A percentile compares a stretch with the other conserved stretches of the same genome.
Evolutionary conservation across 2,113 vertebrate genomes (phyloP).

Genomic region (Bubalus kerabau): DNA sequence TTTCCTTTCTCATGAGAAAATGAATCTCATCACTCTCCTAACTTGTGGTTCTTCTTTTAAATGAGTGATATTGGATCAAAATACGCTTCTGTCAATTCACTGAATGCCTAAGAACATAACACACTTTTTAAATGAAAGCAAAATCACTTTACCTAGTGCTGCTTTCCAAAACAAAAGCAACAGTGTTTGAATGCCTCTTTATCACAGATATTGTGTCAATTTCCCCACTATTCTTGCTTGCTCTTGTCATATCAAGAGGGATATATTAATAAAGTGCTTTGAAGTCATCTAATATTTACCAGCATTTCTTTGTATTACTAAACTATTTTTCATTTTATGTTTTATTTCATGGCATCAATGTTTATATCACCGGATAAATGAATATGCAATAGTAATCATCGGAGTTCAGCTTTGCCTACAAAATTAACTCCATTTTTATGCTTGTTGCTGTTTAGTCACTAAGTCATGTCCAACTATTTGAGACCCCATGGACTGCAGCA

Average conservation of each 20-base stretch:
- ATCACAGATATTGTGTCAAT: background rate
- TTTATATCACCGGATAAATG: background rate
- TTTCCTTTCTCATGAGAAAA: constrained; percentile 35
- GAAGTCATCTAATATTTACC: background rate
- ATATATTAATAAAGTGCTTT: background rate
- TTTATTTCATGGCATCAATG: background rate
- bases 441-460: background rate
- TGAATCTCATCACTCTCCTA: constrained; percentile 48
- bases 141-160: constrained; percentile 54
- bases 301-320: background rate
- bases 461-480: background rate
- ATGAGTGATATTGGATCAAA: constrained; percentile 65
- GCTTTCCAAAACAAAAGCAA: background rate
- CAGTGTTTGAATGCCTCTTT: background rate
- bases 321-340: background rate
- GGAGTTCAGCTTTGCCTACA: background rate
- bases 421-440: background rate
- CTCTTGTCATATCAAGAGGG: background rate
- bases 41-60: constrained; percentile 49
- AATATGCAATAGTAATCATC: background rate
- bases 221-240: background rate
- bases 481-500: background rate
- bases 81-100: constrained; percentile 38
- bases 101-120: constrained; percentile 59
- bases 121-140: constrained; percentile 62